Conservation (phyloP, 2,888 invertebrate species). For the Meteorus colon region DNA sequence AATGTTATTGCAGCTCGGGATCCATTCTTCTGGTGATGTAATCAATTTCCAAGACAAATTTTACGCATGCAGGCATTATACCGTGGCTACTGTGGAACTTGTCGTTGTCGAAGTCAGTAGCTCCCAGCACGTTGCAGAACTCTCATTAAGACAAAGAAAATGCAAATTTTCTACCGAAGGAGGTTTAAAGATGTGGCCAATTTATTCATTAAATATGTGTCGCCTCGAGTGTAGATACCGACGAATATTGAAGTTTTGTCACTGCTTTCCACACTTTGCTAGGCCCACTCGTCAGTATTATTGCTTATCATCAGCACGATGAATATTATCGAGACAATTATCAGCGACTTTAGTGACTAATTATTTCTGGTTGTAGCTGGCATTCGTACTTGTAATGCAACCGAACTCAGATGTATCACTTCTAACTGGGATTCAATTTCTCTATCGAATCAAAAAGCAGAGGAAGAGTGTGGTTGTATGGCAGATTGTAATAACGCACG, state of each 20-base stretch:
- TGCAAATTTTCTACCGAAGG: conserved; percentile 82
- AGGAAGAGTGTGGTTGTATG: conserved; percentile 49
- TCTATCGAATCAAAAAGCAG: conserved; percentile 23
- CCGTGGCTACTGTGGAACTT: conserved; percentile 24
- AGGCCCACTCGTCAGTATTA: conserved; percentile 76
- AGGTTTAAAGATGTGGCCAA: conserved; percentile 78
- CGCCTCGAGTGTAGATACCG: conserved; percentile 82
- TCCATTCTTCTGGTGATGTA: not conserved
- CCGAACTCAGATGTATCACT: conserved; percentile 58
- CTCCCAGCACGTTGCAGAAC: conserved; percentile 39
- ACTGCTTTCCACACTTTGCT: conserved; percentile 85
- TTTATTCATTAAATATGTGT: conserved; percentile 83
- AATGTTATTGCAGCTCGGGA: conserved; percentile 5
- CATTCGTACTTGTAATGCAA: conserved; percentile 53
- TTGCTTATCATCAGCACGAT: not conserved
- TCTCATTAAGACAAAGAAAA: conserved; percentile 76
- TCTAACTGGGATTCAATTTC: conserved; percentile 38
- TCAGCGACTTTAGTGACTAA: conserved; percentile 11
- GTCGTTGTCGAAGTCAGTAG: conserved; percentile 41
- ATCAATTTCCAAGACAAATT: conserved; percentile 19
- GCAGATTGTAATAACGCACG: conserved; percentile 48
- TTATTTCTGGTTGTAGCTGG: conserved; percentile 49
- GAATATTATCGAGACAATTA: too few species aligned
- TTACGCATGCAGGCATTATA: not conserved
- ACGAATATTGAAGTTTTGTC: conserved; percentile 78